A percentile compares a stretch with the other conserved stretches of the same genome.
Conservation (phyloP, 2,797 vertebrate species). For the Erpetoichthys calabaricus region DNA sequence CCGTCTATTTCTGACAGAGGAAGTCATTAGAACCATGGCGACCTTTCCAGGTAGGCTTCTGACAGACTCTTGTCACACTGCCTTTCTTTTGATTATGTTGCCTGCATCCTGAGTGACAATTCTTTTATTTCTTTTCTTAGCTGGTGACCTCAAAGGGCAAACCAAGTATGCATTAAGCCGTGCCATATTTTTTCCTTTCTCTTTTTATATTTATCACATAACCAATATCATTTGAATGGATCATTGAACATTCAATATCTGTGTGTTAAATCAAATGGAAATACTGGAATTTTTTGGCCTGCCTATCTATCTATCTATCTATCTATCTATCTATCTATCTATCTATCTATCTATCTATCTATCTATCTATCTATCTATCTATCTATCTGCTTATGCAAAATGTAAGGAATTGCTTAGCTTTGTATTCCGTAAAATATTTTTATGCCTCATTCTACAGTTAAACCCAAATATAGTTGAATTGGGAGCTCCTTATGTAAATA, state of each 20-base stretch:
- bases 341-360: too few species aligned
- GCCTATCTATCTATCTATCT: constrained; percentile 19
- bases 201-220: constrained; percentile 41
- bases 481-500: too few species aligned
- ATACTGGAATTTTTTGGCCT: constrained; percentile 35
- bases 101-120: constrained; percentile 16
- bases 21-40: constrained; percentile 37
- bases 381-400: too few species aligned
- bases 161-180: constrained; percentile 32
- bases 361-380: too few species aligned
- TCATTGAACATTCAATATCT: constrained; percentile 41
- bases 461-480: too few species aligned
- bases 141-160: constrained; percentile 41
- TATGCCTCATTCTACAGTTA: too few species aligned
- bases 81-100: constrained; percentile 22
- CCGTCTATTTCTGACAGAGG: constrained; percentile 24
- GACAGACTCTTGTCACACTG: constrained; percentile 17
- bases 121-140: constrained; percentile 30
- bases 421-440: too few species aligned
- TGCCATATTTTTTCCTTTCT: constrained; percentile 14
- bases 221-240: constrained; percentile 43
- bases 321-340: too few species aligned
- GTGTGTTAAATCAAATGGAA: constrained; percentile 41
- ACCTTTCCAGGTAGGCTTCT: constrained; percentile 13
- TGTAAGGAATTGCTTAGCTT: too few species aligned